phyloP scores from a whole-genome alignment of 2,113 vertebrate genomes.

The Oncorhynchus keta region DNA sequence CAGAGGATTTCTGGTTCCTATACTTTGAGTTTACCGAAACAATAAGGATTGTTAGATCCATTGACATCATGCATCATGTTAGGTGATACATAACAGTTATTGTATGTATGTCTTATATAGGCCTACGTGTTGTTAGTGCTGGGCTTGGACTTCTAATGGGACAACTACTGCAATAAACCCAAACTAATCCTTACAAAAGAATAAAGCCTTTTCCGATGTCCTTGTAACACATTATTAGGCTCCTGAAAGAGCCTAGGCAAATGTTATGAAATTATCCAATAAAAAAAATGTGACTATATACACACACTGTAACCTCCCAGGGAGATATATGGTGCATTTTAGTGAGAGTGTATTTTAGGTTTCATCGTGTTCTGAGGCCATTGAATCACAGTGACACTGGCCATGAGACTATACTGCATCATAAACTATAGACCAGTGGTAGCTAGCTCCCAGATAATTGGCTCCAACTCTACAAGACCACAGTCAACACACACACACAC shows the following conservation, averaged over 20 bases:
- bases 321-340: slow-evolving; percentile 8
- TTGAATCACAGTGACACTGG: background rate
- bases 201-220: background rate
- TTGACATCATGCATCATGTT: too few species aligned
- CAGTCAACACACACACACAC: slow-evolving; percentile 15
- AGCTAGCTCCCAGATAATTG: background rate
- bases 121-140: too few species aligned
- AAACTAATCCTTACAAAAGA: background rate
- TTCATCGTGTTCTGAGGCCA: slow-evolving; percentile 29
- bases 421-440: slow-evolving; percentile 43
- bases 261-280: slow-evolving; percentile 13
- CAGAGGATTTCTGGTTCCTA: too few species aligned
- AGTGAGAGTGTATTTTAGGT: slow-evolving; percentile 31
- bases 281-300: background rate
- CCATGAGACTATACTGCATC: slow-evolving; percentile 38
- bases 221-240: background rate
- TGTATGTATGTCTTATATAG: too few species aligned
- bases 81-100: too few species aligned
- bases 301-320: slow-evolving; percentile 15
- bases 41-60: too few species aligned
- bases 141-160: too few species aligned
- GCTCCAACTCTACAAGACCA: background rate
- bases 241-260: slow-evolving; percentile 1
- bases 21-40: too few species aligned
- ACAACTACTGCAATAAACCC: too few species aligned